These are phyloP conservation scores for Helicoverpa zea DNA, from an alignment of 1,140 invertebrate species.

Conservation along the genomic window DNA sequence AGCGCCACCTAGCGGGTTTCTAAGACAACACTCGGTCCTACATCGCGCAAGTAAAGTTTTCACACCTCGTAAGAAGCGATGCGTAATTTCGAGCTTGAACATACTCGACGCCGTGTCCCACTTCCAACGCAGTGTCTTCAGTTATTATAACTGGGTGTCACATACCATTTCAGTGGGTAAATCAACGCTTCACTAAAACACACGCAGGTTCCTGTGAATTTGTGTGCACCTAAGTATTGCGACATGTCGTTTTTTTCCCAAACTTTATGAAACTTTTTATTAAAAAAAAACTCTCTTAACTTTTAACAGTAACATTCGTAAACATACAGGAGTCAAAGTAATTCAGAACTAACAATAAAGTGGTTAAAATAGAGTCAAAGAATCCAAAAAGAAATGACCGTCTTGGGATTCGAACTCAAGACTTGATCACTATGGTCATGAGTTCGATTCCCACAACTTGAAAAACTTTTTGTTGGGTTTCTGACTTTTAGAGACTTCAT, in stretches of 20 bases:
- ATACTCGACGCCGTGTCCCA: slow-evolving; percentile 35
- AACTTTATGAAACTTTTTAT: background rate
- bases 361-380: background rate
- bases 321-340: too few species aligned
- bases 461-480: background rate
- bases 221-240: slow-evolving; percentile 66
- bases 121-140: slow-evolving; percentile 60
- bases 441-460: slow-evolving; percentile 9
- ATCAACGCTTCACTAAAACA: slow-evolving; percentile 62
- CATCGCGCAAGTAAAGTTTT: slow-evolving; percentile 40
- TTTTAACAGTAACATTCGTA: too few species aligned
- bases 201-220: slow-evolving; percentile 62
- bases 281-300: background rate
- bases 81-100: background rate
- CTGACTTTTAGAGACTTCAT: background rate
- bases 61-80: background rate
- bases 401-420: slow-evolving; percentile 5
- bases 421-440: background rate
- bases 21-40: background rate
- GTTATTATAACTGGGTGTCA: slow-evolving; percentile 53
- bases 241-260: slow-evolving; percentile 43
- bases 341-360: too few species aligned
- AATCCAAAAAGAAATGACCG: slow-evolving; percentile 1
- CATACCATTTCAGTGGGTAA: slow-evolving; percentile 56
- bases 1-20: slow-evolving; percentile 17